These are phyloP conservation scores for Rattus rattus DNA, from an alignment of 2,113 vertebrate genomes.

Conservation along the genomic window DNA sequence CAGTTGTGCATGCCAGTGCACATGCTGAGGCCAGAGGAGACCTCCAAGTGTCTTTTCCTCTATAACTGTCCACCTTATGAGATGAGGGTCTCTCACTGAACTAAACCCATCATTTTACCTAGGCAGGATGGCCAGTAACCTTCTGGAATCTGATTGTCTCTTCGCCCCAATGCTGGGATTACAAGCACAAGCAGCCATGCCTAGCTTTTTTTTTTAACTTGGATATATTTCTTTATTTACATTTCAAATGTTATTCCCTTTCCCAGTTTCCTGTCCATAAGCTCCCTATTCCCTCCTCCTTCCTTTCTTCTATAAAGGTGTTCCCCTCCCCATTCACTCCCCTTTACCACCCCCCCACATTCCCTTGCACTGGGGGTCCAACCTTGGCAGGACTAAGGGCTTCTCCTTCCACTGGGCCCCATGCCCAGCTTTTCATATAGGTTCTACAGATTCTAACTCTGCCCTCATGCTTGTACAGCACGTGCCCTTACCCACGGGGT, in stretches of 20 bases:
- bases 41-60: not conserved
- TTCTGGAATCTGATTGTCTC: not conserved
- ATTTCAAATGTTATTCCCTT: too few species aligned
- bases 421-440: too few species aligned
- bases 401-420: too few species aligned
- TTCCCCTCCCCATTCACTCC: too few species aligned
- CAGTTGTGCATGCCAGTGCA: not conserved
- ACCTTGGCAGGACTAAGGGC: too few species aligned
- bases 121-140: not conserved
- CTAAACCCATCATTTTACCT: not conserved
- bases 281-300: too few species aligned
- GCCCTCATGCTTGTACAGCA: not conserved
- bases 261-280: too few species aligned
- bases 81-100: not conserved
- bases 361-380: too few species aligned
- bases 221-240: too few species aligned
- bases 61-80: not conserved
- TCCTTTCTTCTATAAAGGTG: too few species aligned
- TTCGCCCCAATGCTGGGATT: not conserved
- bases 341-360: too few species aligned
- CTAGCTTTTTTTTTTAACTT: not conserved
- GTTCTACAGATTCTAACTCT: not conserved
- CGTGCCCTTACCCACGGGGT: not conserved
- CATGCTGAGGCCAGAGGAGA: not conserved
- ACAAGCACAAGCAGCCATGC: not conserved